Conservation (phyloP, 2,797 vertebrate genomes). For the Xyrichtys novacula region DNA sequence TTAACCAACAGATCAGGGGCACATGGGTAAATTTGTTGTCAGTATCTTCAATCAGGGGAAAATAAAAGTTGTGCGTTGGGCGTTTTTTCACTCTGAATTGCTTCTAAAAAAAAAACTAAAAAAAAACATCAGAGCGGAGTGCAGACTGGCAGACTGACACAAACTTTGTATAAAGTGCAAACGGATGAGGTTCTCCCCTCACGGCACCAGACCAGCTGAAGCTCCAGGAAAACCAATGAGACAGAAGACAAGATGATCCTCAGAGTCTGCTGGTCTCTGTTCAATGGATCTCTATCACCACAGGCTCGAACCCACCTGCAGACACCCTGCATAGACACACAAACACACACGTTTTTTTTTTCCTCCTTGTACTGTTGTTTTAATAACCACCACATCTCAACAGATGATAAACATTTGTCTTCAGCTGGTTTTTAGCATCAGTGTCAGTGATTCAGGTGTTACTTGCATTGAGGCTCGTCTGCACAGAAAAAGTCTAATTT, state of each 20-base stretch:
- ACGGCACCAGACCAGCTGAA: slow-evolving; percentile 76
- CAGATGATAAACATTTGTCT: too few relatives aligned
- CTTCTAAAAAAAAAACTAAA: too few relatives aligned
- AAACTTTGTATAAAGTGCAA: slow-evolving; percentile 74
- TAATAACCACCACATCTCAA: too few relatives aligned
- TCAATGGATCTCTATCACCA: slow-evolving; percentile 96
- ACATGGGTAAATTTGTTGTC: background rate
- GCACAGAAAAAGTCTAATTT: too few relatives aligned
- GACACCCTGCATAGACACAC: slow-evolving; percentile 86
- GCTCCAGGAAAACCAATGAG: slow-evolving; percentile 55
- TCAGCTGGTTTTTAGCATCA: too few relatives aligned
- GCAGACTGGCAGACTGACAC: slow-evolving; percentile 4
- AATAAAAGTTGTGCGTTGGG: too few relatives aligned
- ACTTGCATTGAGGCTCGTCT: too few relatives aligned
- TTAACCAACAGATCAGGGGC: background rate
- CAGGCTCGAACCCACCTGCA: slow-evolving; percentile 94
- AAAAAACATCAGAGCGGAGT: slow-evolving; percentile 2
- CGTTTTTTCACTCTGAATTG: slow-evolving; percentile 1
- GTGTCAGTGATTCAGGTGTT: too few relatives aligned
- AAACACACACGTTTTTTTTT: slow-evolving; percentile 4
- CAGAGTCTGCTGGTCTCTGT: slow-evolving; percentile 11
- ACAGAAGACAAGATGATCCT: background rate
- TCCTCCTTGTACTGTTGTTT: too few relatives aligned
- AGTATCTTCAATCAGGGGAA: background rate
- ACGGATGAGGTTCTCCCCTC: slow-evolving; percentile 52